Conservation (phyloP, 1,140 invertebrate genomes). For the Metopolophium dirhodum region DNA sequence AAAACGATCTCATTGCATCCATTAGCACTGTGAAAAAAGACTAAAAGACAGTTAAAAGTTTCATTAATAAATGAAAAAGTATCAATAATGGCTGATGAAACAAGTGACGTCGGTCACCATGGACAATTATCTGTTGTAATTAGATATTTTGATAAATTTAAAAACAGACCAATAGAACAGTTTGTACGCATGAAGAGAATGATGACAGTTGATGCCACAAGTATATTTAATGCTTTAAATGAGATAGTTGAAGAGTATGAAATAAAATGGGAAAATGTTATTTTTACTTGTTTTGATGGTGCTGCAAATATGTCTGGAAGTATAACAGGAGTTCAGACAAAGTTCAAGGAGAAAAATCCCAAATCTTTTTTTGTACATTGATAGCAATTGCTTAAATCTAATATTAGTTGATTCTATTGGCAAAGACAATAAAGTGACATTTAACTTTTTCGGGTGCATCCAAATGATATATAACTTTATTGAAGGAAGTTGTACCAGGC, state of each 20-base stretch:
- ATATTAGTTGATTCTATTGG: conserved; percentile 28
- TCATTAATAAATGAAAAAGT: background rate
- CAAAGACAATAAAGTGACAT: conserved; percentile 21
- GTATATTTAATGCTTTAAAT: conserved; percentile 27
- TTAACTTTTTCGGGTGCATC: conserved; percentile 54
- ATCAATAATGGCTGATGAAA: background rate
- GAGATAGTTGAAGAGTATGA: background rate
- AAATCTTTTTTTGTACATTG: conserved; percentile 46
- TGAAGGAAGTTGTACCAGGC: conserved; percentile 59
- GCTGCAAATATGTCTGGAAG: conserved; percentile 51
- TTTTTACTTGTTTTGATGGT: conserved; percentile 51
- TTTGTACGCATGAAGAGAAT: background rate
- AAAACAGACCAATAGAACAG: background rate
- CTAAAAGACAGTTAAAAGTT: background rate
- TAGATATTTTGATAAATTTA: background rate
- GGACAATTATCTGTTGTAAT: background rate
- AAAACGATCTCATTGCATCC: background rate
- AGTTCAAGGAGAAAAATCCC: conserved; percentile 44
- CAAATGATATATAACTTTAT: conserved; percentile 56
- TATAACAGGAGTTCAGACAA: conserved; percentile 37
- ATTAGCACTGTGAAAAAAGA: background rate
- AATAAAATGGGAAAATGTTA: conserved; percentile 7
- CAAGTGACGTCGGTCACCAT: background rate
- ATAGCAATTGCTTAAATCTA: background rate
- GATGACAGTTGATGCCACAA: background rate